phyloP scores from a whole-genome alignment of 2,888 invertebrate species.

The Ethmia dodecea region DNA sequence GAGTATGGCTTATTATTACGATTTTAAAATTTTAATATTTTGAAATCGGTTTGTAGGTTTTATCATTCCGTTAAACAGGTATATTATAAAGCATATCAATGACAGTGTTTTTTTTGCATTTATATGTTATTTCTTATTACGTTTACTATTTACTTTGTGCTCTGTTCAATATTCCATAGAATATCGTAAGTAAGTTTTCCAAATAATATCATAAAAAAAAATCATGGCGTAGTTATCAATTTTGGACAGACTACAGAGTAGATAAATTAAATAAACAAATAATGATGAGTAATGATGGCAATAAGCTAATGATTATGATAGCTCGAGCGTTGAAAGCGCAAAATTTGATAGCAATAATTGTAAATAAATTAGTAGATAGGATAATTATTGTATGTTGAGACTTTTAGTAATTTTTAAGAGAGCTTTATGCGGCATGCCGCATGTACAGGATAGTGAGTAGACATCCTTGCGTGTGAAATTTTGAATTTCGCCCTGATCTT shows the following conservation, averaged over 20 bases:
- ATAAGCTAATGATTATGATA: constrained; percentile 51
- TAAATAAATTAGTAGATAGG: constrained; percentile 70
- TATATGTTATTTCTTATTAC: too few species aligned
- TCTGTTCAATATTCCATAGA: constrained; percentile 35
- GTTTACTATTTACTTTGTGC: too few species aligned
- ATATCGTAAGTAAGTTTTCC: constrained; percentile 2
- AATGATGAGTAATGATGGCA: constrained; percentile 52
- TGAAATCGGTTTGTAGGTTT: constrained; percentile 34
- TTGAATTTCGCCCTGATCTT: constrained; percentile 65
- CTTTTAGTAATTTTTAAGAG: constrained; percentile 73
- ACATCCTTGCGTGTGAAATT: constrained; percentile 56
- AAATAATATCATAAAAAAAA: background rate
- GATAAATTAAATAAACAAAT: constrained; percentile 32
- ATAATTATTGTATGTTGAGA: constrained; percentile 71
- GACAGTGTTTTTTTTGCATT: constrained; percentile 48
- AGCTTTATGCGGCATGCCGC: constrained; percentile 67
- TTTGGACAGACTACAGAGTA: constrained; percentile 37
- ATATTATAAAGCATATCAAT: constrained; percentile 61
- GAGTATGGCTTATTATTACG: too few species aligned
- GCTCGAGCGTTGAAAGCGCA: constrained; percentile 70
- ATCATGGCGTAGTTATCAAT: constrained; percentile 3
- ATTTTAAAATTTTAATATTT: too few species aligned
- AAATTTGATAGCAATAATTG: constrained; percentile 73
- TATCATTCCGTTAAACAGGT: constrained; percentile 58
- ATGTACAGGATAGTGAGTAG: constrained; percentile 61